Evolutionary conservation across 2,888 invertebrate genomes (phyloP), one percentile per base, ranked within the genome.

Genomic region (Habroteleia sp.): DNA sequence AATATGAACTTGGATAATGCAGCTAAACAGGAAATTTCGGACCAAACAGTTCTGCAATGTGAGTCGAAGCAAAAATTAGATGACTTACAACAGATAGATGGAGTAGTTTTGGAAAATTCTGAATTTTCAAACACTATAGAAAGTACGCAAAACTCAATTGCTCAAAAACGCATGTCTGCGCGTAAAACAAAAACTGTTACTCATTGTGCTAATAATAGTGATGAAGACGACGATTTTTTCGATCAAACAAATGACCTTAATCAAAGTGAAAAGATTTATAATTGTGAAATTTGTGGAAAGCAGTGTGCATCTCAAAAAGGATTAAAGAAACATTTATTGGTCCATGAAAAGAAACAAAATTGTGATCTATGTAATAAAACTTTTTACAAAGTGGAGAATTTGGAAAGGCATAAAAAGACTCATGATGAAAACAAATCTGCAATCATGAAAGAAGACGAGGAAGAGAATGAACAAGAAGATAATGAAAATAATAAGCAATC

Each of bases 261-360:
- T 46, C 80, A 78, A 33, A 68, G 74, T 2, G 80, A 81, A 6
- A 80, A 73, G 5, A 85, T 84, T 58, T 87, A 84, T 35, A 83
- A 84, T 20, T 88, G 88, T 29, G 82, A 85, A 35, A 42, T 83
- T 1, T 88, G 88, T 44, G 82, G 79, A 0, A 87, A 87, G 42
- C 79, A 74, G 8, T 88, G 85, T 23, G 80, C 79, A 2, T 86
- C 87, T 0, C 82, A 84, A n/a, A 87, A 88, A 41, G 85, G 86
- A 4, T 65, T 88, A 10, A 88, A 84, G 52, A 88, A 86, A 54
- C 88, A 88, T 75, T 80, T 83, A 5, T 76, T 83, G 20, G 82
- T 83, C 1, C 88, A 88, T n/a, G 85, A 85, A 6, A 88, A 87
- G n/a, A 84, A 84, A 13, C 79, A 85, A 58, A 84, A 82, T 33